Evolutionary conservation across 2,113 vertebrate genomes (phyloP).

Genomic region (Microcebus murinus): DNA sequence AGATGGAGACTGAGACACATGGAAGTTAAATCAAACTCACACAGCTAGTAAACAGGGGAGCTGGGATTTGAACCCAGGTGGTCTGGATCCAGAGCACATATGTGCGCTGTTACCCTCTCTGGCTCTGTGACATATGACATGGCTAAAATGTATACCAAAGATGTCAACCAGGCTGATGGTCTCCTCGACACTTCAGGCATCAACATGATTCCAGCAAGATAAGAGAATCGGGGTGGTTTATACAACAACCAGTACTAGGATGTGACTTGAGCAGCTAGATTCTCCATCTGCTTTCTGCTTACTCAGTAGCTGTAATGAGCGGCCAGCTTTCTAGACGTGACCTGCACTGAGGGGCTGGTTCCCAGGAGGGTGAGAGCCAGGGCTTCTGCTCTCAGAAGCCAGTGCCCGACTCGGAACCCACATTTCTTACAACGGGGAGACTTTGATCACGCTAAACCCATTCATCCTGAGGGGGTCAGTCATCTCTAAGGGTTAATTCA

Average conservation of each 20-base stretch:
- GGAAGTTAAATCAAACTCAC: background rate
- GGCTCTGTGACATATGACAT: background rate
- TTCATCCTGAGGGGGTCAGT: background rate
- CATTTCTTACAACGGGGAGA: background rate
- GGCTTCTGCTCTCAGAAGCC: background rate
- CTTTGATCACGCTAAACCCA: background rate
- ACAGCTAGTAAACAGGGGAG: background rate
- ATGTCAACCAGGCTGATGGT: background rate
- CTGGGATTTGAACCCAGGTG: background rate
- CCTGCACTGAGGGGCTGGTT: background rate
- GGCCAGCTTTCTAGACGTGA: background rate
- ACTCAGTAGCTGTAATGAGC: background rate
- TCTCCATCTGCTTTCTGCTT: background rate
- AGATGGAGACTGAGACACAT: background rate
- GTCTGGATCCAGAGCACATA: background rate
- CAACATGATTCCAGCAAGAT: background rate
- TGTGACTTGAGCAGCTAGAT: background rate
- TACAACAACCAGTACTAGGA: background rate
- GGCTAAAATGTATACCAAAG: background rate
- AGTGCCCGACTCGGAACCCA: background rate
- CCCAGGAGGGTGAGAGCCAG: background rate
- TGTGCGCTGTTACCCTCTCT: background rate
- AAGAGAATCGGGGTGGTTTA: background rate
- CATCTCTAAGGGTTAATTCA: background rate
- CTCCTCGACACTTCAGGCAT: background rate